Conservation (phyloP, 1,140 invertebrate genomes). For the Phthorimaea operculella region DNA sequence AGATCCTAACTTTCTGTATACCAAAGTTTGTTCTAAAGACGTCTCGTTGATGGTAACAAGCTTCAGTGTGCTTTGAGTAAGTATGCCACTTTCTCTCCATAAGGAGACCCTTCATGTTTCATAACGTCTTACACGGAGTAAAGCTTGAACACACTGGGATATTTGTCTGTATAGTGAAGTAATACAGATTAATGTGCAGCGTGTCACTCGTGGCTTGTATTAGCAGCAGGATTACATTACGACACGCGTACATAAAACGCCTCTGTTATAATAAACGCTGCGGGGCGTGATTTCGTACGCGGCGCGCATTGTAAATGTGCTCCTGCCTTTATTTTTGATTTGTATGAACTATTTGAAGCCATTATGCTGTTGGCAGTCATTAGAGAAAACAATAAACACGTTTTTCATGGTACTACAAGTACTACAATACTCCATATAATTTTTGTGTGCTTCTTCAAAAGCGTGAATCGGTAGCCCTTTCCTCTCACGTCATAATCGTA, state of each 20-base stretch:
- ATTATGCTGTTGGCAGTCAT: background rate
- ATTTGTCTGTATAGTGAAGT: constrained; percentile 20
- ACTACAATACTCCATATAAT: no score
- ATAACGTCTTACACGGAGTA: background rate
- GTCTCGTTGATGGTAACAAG: no score
- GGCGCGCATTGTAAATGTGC: constrained; percentile 7
- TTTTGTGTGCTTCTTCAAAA: background rate
- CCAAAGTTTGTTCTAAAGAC: no score
- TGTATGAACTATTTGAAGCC: background rate
- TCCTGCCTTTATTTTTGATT: background rate
- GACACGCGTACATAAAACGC: constrained; percentile 15
- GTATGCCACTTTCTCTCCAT: no score
- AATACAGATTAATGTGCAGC: constrained; percentile 24
- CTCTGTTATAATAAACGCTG: constrained; percentile 17
- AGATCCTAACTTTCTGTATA: no score
- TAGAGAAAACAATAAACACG: background rate
- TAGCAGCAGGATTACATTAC: constrained; percentile 16
- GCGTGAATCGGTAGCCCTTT: constrained; percentile 18
- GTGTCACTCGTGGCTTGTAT: constrained; percentile 13
- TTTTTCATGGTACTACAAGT: no score
- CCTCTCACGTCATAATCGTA: constrained; percentile 15
- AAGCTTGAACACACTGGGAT: background rate
- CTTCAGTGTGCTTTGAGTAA: no score
- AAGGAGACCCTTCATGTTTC: no score
- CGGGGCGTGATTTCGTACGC: constrained; percentile 15